Base-by-base conservation (phyloP, 2,888 invertebrate species). In the Lepeophtheirus nordmannii region DNA sequence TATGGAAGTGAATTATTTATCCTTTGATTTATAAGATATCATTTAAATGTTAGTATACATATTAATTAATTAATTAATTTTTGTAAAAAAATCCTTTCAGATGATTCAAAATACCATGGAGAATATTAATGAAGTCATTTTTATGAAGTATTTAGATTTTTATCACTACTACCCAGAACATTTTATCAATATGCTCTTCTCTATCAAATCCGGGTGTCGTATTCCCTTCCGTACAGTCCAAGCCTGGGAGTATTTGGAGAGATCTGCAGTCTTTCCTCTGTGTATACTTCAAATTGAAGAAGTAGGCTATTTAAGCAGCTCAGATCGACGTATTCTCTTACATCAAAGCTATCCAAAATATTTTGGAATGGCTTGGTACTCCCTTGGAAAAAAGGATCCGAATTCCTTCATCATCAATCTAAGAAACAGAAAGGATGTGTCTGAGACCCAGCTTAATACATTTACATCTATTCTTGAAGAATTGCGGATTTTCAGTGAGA, bases 81-180 rank as follows among this genome's bases (percentile, higher is more conserved):
- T 14, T 46, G 53, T 46, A n/a, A 14, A 11, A 41, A 46, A 46
- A 5, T 46, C 14, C 1, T 46, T n/a, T n/a, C 17, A 46, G 53
- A 14, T 46, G n/a, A 46, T 46, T n/a, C 2, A 46, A 46, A 46
- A 46, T 5, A 46, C 53, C 17, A 46, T 17, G 53, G 53, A 46
- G 1, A 46, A 46, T 46, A 46, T 46, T 17, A 46, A 46, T 46
- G 53, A 46, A 46, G 53, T 46, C 53, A 46, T 46, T n/a, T 46
- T 46, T 17, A 46, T 46, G 53, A 46, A 46, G 53, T 46, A 46
- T 46, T 46, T 46, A 46, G 53, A 46, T 17, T 46, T 46, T 46
- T 46, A 46, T 46, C 53, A 46, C 8, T 46, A 46, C 53, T 46
- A 46, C 8, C 53, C 53, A n/a, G 53, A 46, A 17, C 53, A 46